A percentile compares a stretch with the other conserved stretches of the same genome.
These are phyloP conservation scores for Peromyscus polionotus DNA, from an alignment of 2,113 vertebrate genomes.

Conservation along the genomic window DNA sequence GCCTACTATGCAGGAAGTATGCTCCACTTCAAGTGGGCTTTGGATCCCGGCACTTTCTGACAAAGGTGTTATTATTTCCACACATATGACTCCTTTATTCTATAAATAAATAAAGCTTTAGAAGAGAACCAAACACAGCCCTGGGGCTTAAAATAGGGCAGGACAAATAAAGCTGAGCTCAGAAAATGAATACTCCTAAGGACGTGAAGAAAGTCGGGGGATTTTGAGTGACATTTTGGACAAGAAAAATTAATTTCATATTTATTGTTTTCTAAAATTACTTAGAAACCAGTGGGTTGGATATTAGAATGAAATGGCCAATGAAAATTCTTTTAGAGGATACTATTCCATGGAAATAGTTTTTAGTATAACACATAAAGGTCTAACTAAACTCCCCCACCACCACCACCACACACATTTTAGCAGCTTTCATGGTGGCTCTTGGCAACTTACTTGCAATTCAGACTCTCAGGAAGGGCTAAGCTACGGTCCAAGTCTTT, in stretches of 20 bases:
- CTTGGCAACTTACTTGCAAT: neutral
- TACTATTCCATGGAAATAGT: neutral
- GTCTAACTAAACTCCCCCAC: neutral
- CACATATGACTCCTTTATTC: slow-evolving; percentile 78
- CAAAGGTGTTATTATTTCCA: slow-evolving; percentile 81
- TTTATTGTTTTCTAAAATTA: neutral
- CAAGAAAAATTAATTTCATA: neutral
- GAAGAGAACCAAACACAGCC: slow-evolving; percentile 65
- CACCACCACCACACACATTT: neutral
- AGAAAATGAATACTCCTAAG: neutral
- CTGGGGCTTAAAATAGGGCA: slow-evolving; percentile 69
- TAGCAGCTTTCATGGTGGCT: neutral
- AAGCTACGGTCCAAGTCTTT: neutral
- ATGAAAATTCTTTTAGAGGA: neutral
- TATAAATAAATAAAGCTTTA: slow-evolving; percentile 80
- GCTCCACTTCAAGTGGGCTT: neutral
- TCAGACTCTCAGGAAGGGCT: neutral
- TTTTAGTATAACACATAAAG: neutral
- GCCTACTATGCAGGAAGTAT: neutral
- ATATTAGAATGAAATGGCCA: neutral
- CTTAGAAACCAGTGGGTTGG: neutral
- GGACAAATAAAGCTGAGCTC: slow-evolving; percentile 36
- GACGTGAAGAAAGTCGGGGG: neutral
- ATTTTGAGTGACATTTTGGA: neutral
- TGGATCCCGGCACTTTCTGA: slow-evolving; percentile 47